These are phyloP conservation scores for Cichladusa arquata DNA, from an alignment of 2,113 vertebrate species.

Conservation along the genomic window DNA sequence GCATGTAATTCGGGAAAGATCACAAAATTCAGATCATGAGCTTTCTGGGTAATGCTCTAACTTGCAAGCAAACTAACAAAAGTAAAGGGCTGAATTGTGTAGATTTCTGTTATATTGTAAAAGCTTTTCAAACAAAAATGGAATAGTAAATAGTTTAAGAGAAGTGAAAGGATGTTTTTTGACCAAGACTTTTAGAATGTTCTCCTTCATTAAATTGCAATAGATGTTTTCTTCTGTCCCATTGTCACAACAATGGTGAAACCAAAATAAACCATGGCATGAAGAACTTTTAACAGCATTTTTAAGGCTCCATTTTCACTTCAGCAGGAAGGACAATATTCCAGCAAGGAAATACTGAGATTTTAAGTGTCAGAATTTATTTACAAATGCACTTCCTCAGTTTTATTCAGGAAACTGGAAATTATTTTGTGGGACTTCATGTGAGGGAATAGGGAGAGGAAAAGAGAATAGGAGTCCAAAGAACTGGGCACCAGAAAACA, in stretches of 20 bases:
- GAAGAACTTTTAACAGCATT: background rate
- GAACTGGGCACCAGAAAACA: background rate
- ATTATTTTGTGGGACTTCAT: background rate
- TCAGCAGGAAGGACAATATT: background rate
- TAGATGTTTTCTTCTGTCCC: background rate
- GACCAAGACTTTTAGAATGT: background rate
- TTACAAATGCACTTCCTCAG: background rate
- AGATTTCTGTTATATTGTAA: background rate
- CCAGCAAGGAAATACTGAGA: background rate
- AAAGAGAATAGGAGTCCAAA: background rate
- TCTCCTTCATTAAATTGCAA: background rate
- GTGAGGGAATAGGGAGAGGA: background rate
- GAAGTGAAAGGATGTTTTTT: background rate
- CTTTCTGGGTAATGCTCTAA: background rate
- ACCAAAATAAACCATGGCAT: accelerated
- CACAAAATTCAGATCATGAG: background rate
- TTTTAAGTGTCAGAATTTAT: background rate
- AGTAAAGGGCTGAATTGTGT: background rate
- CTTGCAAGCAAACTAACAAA: background rate
- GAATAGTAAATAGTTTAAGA: background rate
- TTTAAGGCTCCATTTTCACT: background rate
- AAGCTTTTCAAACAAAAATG: background rate
- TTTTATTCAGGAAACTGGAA: background rate
- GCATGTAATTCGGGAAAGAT: background rate
- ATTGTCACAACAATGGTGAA: background rate